Conservation (phyloP, 2,888 invertebrate genomes). For the Dexiosoma caninum region DNA sequence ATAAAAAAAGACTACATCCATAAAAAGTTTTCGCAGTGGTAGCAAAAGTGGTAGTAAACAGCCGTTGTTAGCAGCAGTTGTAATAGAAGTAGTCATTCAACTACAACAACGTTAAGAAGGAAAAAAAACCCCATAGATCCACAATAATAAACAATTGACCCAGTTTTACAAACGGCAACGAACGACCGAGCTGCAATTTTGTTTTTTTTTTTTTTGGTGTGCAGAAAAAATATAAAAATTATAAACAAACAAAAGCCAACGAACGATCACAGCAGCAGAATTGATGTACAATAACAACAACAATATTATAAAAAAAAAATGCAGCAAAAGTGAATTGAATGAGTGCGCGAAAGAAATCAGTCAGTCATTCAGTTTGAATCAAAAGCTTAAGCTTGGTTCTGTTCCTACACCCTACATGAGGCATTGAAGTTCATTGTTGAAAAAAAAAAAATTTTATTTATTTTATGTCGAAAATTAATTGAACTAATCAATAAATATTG, state of each 20-base stretch:
- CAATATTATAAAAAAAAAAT: not conserved
- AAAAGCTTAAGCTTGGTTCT: conserved; percentile 58
- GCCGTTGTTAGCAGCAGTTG: conserved; percentile 53
- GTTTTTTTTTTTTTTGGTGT: no score
- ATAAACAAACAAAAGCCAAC: conserved; percentile 59
- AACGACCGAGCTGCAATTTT: conserved; percentile 70
- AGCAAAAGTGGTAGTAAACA: conserved; percentile 62
- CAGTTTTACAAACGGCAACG: conserved; percentile 76
- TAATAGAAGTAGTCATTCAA: conserved; percentile 64
- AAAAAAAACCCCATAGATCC: conserved; percentile 45
- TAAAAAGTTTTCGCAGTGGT: conserved; percentile 41
- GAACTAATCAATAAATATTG: no score
- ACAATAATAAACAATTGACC: conserved; percentile 73
- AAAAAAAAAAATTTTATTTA: not conserved
- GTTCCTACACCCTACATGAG: conserved; percentile 6
- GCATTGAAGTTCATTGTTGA: not conserved
- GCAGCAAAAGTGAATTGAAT: conserved; percentile 59
- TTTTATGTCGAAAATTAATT: no score
- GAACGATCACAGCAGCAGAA: conserved; percentile 59
- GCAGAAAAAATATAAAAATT: conserved; percentile 39
- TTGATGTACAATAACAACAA: conserved; percentile 18
- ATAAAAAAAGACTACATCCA: conserved; percentile 8
- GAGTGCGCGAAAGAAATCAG: conserved; percentile 62
- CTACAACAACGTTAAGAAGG: conserved; percentile 46
- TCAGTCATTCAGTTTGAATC: conserved; percentile 55